A percentile compares a stretch with the other conserved stretches of the same genome.
These are phyloP conservation scores for Cassiopea xamachana DNA, from an alignment of 30 jellyfish, hydroid and myxozoan genomes.

Conservation along the genomic window DNA sequence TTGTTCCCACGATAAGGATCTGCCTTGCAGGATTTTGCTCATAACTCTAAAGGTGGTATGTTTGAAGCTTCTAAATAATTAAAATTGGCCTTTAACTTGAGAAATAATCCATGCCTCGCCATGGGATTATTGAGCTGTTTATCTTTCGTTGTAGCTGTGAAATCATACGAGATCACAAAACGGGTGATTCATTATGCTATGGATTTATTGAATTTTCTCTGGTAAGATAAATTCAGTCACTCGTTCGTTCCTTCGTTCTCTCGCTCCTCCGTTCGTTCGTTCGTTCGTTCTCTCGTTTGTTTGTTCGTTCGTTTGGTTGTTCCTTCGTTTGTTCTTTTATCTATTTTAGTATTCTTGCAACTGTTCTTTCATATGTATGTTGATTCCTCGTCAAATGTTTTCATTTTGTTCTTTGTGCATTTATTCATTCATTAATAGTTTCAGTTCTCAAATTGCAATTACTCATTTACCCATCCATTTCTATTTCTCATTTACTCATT, in stretches of 20 bases:
- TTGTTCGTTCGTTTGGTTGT: background rate
- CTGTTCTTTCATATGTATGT: too few relatives aligned
- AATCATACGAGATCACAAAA: constrained; percentile 90
- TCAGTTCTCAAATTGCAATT: too few relatives aligned
- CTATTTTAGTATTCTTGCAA: too few relatives aligned
- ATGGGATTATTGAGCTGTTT: background rate
- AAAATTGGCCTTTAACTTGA: background rate
- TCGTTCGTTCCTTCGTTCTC: background rate
- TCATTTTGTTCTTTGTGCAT: too few relatives aligned
- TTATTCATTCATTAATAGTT: too few relatives aligned
- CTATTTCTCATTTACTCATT: background rate
- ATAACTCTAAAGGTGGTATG: too few relatives aligned
- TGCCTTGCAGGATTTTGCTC: too few relatives aligned
- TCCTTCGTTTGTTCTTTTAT: background rate
- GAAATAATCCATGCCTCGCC: background rate
- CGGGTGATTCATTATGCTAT: constrained; percentile 96
- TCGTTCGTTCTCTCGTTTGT: background rate
- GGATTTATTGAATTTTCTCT: constrained; percentile 97
- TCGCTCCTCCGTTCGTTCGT: background rate
- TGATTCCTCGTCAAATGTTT: too few relatives aligned
- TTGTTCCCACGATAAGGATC: too few relatives aligned
- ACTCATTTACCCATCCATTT: too few relatives aligned
- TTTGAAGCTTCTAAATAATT: too few relatives aligned
- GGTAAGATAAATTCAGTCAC: constrained; percentile 52
- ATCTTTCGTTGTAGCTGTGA: constrained; percentile 85